Base-by-base conservation (phyloP, 1,140 invertebrate genomes). In the Hypsibius dujardini region DNA sequence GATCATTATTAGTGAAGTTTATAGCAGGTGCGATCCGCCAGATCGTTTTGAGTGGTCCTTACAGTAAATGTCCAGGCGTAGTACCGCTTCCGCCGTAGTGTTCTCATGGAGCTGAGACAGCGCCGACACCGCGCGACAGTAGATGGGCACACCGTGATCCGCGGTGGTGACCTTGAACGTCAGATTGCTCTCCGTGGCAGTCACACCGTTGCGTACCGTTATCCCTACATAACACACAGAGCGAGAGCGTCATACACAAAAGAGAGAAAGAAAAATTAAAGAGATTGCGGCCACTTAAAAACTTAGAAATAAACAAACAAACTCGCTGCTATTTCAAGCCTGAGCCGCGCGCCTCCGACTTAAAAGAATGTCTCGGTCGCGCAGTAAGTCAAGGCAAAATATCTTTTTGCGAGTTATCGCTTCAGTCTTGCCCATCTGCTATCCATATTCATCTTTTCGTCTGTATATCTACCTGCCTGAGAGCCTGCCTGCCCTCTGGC, bases 71-170 rank as follows among this genome's bases (percentile, higher is more conserved):
- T 67, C 62, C 62, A 67, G 62, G 12, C 45, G 12, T 12, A 67
- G 12, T 3, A 42, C 45, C 12, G 62, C 62, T 67, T 67, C 62
- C 45, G 62, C 62, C 12, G 62, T 67, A 42, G 12, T 42, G 42
- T 67, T 67, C 12, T 67, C 62, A 42, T 67, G 12, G 12, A 67
- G 12, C 62, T 67, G 62, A 12, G 62, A 67, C 42, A 67, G 45
- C 3, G 62, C 62, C 12, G 62, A 67, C 12, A 67, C 45, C 12
- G 62, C 62, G 3, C 62, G 62, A 42, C 62, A 67, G 62, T 15
- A 67, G 45, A 67, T 45, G 42, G 62, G 3, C 12, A 67, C 12
- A 7, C 62, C 62, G 42, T 67, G 12, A 42, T 67, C 62, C 3
- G 62, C 42, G 3, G 42, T 12, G 12, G 62, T 42, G 45, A 42